These are phyloP conservation scores for Puma concolor DNA, from an alignment of 2,113 vertebrate species.

Conservation along the genomic window DNA sequence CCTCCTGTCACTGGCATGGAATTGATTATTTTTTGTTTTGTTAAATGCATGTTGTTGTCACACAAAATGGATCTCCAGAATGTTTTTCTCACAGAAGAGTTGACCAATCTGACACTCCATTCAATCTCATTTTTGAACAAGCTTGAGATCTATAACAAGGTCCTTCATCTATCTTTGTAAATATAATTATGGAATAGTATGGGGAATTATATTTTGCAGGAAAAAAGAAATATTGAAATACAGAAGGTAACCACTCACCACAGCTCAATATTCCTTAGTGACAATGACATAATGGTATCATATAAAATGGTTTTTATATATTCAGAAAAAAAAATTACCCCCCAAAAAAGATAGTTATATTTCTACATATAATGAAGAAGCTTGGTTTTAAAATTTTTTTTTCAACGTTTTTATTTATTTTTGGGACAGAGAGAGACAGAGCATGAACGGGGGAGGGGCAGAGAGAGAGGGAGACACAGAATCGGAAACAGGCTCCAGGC, in stretches of 20 bases:
- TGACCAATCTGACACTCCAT: constrained; percentile 48
- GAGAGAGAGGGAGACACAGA: too few species aligned
- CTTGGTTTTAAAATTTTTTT: not conserved
- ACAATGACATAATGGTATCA: constrained; percentile 57
- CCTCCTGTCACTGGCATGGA: constrained; percentile 85
- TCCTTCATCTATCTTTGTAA: constrained; percentile 53
- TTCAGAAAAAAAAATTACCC: not conserved
- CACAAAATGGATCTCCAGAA: constrained; percentile 68
- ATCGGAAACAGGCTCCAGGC: too few species aligned
- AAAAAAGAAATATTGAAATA: constrained; percentile 2
- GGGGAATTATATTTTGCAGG: constrained; percentile 41
- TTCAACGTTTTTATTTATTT: too few species aligned
- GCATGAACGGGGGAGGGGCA: too few species aligned
- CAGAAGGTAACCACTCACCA: constrained; percentile 28
- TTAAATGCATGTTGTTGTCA: constrained; percentile 81
- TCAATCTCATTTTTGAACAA: constrained; percentile 33
- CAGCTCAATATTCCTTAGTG: not conserved
- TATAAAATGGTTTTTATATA: not conserved
- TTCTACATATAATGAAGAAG: constrained; percentile 9
- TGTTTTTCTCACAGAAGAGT: constrained; percentile 63
- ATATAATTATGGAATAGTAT: constrained; percentile 41
- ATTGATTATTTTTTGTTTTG: constrained; percentile 80
- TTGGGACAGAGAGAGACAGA: too few species aligned
- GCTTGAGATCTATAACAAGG: constrained; percentile 41
- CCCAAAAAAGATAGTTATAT: not conserved